phyloP scores from a whole-genome alignment of 2,888 invertebrate genomes.

The Acleris sparsana region DNA sequence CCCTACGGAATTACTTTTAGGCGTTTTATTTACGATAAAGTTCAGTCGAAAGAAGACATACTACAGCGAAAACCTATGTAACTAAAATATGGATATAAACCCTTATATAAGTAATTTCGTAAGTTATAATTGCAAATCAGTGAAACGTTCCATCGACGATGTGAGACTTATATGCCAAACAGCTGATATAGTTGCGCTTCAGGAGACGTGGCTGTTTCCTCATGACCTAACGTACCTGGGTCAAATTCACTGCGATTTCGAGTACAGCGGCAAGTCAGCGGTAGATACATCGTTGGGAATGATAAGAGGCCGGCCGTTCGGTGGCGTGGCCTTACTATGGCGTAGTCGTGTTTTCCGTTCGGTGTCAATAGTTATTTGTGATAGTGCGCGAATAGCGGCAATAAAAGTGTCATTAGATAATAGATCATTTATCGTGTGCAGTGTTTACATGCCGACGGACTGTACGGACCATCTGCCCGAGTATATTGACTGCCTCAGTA shows the following conservation, averaged over 20 bases:
- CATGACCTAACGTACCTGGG: neutral
- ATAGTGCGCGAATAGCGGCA: constrained; percentile 1
- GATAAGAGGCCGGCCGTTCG: neutral
- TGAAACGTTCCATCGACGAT: too few relatives aligned
- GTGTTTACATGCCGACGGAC: constrained; percentile 5
- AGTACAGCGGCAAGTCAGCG: neutral
- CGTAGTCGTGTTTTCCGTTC: neutral
- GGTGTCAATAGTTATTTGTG: neutral
- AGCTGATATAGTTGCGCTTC: neutral
- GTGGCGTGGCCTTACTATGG: neutral
- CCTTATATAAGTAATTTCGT: too few relatives aligned
- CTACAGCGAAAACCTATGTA: neutral
- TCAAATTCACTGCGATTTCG: neutral
- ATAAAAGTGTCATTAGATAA: neutral
- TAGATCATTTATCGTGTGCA: neutral
- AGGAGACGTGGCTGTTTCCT: neutral
- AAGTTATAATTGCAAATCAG: too few relatives aligned
- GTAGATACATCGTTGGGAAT: neutral
- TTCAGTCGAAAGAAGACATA: neutral
- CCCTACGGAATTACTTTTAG: neutral
- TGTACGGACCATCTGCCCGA: neutral
- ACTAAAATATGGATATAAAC: neutral
- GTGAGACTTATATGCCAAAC: neutral
- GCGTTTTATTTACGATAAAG: neutral
- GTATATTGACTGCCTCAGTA: neutral